Conservation (phyloP, 2,113 vertebrate genomes). For the Ivindomyrus marchei region DNA sequence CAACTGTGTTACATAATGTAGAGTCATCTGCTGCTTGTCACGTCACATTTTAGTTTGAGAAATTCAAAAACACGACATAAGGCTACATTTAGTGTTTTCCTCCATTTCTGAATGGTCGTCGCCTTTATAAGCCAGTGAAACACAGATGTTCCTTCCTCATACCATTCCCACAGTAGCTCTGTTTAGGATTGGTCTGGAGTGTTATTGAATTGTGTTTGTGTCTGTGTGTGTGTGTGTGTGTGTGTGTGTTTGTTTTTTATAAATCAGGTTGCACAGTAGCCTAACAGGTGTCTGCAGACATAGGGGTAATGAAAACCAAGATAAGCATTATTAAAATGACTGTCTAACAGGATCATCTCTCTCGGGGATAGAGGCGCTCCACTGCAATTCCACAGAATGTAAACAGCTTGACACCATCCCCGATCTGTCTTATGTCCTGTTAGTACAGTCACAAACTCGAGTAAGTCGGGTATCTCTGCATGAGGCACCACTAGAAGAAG, state of each 20-base stretch:
- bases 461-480: background rate
- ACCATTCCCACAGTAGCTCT: background rate
- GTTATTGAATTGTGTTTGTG: background rate
- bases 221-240: too few species aligned
- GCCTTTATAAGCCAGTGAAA: background rate
- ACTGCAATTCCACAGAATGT: constrained; percentile 29
- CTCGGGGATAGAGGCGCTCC: constrained; percentile 34
- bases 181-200: background rate
- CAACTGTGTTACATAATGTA: background rate
- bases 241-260: background rate
- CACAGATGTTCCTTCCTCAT: background rate
- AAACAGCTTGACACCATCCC: constrained; percentile 38
- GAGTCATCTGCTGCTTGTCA: background rate
- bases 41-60: background rate
- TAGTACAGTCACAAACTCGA: background rate
- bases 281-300: constrained; percentile 31
- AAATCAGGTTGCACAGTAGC: constrained; percentile 21
- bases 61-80: background rate
- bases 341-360: constrained; percentile 37
- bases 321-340: constrained; percentile 36
- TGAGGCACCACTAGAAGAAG: background rate
- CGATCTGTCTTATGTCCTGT: background rate
- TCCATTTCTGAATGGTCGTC: background rate
- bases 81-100: background rate
- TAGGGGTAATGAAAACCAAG: constrained; percentile 43